Evolutionary conservation across 2,888 invertebrate genomes (phyloP), one percentile per base, ranked within the genome.

Genomic region (Fragum fragum): DNA sequence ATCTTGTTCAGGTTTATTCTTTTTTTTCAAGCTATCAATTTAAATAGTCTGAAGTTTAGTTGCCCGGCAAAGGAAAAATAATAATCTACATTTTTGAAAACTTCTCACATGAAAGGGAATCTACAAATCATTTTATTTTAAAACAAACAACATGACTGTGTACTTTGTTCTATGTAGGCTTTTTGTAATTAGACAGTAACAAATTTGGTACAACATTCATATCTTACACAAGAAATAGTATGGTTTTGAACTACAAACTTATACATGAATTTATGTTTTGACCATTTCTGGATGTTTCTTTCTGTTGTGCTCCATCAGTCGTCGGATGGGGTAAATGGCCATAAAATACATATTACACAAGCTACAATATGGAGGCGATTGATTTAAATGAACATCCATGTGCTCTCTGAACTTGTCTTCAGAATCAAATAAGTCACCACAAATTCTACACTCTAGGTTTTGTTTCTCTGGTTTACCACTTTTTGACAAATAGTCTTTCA

Each of bases 271-370:
- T n/a, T n/a, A 16, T 18, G 63, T 73, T 28, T 32, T 68, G 47
- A 55, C 53, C 23, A 81, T 52, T 28, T 81, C 81, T 28, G 79
- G 76, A 57, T 85, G 85, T 42, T 85, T 85, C 69, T 85, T 85
- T 57, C 61, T 79, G 39, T 85, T 79, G 47, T 85, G 85, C 32
- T 85, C 85, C 11, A 55, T n/a, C 6, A 85, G 79, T 36, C 85
- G 70, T 21, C 81, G 55, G 29, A 77, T 85, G 16, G 85, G 85
- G 70, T 82, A 79, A 26, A 85, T 85, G 1, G 85, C 85, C 85
- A 85, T 85, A 61, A 85, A 85, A 70, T 85, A 85, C 47, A 81
- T 85, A 72, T 85, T 81, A 79, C 85, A 85, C 47, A 82, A 75
- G 39, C 55, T 57, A 72, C 85, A 85, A 42, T 85, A 81, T 21